Base-by-base conservation (phyloP, 2,797 vertebrate species). In the Mus caroli region DNA sequence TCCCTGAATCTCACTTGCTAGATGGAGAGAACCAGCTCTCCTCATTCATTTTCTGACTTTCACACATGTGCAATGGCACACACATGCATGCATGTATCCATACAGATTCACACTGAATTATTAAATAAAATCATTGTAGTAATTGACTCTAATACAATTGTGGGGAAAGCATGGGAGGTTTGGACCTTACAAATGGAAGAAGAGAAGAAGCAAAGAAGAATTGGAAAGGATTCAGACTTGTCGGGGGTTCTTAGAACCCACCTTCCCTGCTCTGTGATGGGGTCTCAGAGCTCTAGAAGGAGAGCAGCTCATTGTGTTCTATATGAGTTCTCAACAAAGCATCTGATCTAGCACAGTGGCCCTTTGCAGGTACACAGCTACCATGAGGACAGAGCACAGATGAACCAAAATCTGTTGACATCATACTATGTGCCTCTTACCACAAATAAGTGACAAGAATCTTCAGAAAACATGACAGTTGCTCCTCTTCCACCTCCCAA, bases 401-500 rank as follows among this genome's bases (percentile, higher is more conserved):
- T 50, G 62, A 92, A 77, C 34, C 52, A 62, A 46, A 84, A 10
- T 8, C 17, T 34, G 43, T 54, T 0, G 2, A 14, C n/a, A 83
- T 28, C 26, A 31, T 67, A 15, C 6, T 4, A 0, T 56, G 43
- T 1, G 7, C 43, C 34, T 43, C 71, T 92, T 37, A 58, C 10
- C 54, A 64, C 54, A 19, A 1, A 2, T 0, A 54, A 77, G 67
- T 87, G 64, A 34, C 2, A 1, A 58, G 76, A 62, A 62, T 22
- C 31, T 88, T 88, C 75, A 77, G 77, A 60, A 90, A 60, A 64
- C 11, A 73, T 4, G 56, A 60, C 3, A 22, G 34, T 34, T 85
- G 31, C 73, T 92, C 82, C 73, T 89, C 75, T 89, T 84, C n/a
- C 26, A 37, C 46, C 22, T 90, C 58, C 75, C 56, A 92, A 69